Conservation (phyloP, 2,113 vertebrate genomes). For the Perca fluviatilis region DNA sequence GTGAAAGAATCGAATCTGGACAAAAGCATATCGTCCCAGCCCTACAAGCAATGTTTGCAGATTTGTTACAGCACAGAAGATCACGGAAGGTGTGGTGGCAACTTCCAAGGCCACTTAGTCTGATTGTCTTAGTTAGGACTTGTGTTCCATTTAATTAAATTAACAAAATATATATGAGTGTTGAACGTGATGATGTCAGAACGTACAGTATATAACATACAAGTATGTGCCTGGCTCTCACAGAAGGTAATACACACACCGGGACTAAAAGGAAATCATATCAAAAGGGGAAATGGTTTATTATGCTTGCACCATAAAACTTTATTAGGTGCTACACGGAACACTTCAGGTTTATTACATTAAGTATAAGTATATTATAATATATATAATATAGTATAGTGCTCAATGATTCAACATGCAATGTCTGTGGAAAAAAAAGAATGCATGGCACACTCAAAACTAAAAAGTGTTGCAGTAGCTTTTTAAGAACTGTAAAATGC, state of each 20-base stretch:
- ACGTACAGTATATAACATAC: background rate
- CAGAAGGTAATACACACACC: background rate
- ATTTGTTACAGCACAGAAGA: background rate
- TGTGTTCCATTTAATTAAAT: background rate
- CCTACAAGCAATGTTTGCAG: background rate
- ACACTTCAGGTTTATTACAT: slow-evolving; percentile 39
- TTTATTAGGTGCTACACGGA: slow-evolving; percentile 55
- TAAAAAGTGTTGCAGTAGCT: background rate
- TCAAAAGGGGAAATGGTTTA: slow-evolving; percentile 39
- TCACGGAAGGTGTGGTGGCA: background rate
- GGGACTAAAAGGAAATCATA: slow-evolving; percentile 28
- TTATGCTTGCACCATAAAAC: slow-evolving; percentile 50
- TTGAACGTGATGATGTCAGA: background rate
- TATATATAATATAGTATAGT: background rate
- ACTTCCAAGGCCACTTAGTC: background rate
- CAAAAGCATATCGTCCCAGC: no score
- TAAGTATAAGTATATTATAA: background rate
- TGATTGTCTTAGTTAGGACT: background rate
- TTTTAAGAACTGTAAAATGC: background rate
- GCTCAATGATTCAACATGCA: slow-evolving; percentile 32
- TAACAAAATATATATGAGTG: background rate
- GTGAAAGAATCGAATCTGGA: no score
- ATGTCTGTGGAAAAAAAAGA: background rate
- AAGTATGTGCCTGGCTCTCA: slow-evolving; percentile 24
- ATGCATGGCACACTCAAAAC: background rate